phyloP scores from a whole-genome alignment of 2,888 invertebrate genomes.

The Bellardia bayeri region DNA sequence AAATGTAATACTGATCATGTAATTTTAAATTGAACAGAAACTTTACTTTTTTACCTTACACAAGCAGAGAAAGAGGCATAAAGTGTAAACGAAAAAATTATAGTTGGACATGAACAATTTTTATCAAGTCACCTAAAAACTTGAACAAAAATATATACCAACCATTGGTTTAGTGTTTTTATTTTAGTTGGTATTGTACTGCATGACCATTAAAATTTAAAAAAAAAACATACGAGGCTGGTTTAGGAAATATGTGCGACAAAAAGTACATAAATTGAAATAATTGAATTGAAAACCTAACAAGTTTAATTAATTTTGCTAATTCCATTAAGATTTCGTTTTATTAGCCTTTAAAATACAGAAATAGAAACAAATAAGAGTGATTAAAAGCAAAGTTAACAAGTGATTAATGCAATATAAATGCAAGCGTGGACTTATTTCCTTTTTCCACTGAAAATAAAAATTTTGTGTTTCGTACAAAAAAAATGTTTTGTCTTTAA shows the following conservation, averaged over 20 bases:
- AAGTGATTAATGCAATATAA: no score
- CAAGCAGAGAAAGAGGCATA: conserved; percentile 14
- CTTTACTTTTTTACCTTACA: conserved; percentile 31
- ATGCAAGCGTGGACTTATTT: no score
- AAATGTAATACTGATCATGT: conserved; percentile 52
- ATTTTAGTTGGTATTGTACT: neutral
- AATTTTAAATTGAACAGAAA: conserved; percentile 63
- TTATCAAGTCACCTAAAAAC: conserved; percentile 22
- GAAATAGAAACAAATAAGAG: no score
- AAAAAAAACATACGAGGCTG: neutral
- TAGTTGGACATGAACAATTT: neutral
- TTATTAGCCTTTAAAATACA: no score
- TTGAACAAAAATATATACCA: neutral
- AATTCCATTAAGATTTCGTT: no score
- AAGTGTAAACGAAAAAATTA: conserved; percentile 32
- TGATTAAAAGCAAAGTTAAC: no score
- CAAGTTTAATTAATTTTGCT: no score
- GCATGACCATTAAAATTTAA: neutral
- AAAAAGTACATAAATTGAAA: no score
- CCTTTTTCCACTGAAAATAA: no score
- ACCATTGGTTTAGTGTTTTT: neutral
- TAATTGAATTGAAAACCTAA: no score
- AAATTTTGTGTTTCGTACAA: no score
- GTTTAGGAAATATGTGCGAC: neutral
- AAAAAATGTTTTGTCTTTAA: no score